Evolutionary conservation across 92 coral and sea anemone species (phyloP).

Genomic region (Zoanthus sociatus): DNA sequence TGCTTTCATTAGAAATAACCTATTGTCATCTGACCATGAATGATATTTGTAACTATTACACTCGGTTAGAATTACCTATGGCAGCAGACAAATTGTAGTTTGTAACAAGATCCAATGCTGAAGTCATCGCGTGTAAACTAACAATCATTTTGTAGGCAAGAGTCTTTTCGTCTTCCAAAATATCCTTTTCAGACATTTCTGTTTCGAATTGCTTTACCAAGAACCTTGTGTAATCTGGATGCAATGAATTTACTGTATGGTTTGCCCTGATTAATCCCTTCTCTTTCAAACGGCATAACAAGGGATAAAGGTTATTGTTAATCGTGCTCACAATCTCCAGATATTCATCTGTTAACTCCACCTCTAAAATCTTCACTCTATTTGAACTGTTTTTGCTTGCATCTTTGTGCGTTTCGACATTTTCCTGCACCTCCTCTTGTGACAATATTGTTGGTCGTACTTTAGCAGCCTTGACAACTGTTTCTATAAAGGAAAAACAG

Average conservation of each 20-base stretch:
- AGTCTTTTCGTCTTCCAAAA: constrained; percentile 30
- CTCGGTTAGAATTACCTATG: constrained; percentile 60
- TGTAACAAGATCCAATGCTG: constrained; percentile 74
- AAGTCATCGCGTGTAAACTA: constrained; percentile 84
- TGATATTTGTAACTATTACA: no score
- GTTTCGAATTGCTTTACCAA: constrained; percentile 82
- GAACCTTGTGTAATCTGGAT: constrained; percentile 86
- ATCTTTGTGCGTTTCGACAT: not conserved
- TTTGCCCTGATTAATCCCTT: constrained; percentile 63
- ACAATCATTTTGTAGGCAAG: constrained; percentile 67
- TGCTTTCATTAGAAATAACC: no score
- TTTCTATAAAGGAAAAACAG: constrained; percentile 33
- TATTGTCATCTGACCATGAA: no score
- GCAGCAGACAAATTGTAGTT: constrained; percentile 83
- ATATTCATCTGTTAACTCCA: constrained; percentile 72
- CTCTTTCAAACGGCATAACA: constrained; percentile 77
- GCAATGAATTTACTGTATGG: constrained; percentile 56
- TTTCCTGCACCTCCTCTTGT: constrained; percentile 18
- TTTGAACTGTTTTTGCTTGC: not conserved
- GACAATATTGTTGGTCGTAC: constrained; percentile 77
- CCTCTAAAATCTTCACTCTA: constrained; percentile 42
- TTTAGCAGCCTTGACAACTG: constrained; percentile 71
- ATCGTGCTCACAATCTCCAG: constrained; percentile 72
- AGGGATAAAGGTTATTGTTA: constrained; percentile 66
- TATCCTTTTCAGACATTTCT: constrained; percentile 44